Evolutionary conservation across 2,888 invertebrate genomes (phyloP).

Genomic region (Noctua comes): DNA sequence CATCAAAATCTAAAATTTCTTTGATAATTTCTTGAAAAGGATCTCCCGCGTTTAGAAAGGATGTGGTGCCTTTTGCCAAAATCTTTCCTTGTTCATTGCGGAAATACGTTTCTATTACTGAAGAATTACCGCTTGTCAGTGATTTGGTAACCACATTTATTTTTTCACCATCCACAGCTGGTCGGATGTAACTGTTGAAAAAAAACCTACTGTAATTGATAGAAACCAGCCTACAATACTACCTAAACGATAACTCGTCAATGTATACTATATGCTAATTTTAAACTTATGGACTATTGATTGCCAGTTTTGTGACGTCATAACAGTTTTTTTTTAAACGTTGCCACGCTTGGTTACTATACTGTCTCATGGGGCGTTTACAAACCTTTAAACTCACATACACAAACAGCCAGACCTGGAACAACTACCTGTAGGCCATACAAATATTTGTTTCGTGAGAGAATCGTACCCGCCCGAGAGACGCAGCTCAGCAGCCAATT

Average conservation of each 20-base stretch:
- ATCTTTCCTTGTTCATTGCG: constrained; percentile 62
- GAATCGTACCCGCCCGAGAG: too few species aligned
- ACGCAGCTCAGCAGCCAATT: too few species aligned
- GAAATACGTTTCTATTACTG: constrained; percentile 68
- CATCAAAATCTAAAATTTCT: constrained; percentile 57
- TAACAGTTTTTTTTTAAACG: too few species aligned
- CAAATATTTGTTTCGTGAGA: too few species aligned
- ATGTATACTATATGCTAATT: not conserved
- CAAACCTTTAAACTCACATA: too few species aligned
- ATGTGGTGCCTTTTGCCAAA: constrained; percentile 69
- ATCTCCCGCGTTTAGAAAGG: constrained; percentile 62
- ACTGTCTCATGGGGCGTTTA: too few species aligned
- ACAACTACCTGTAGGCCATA: too few species aligned
- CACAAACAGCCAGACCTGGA: too few species aligned
- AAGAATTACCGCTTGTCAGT: constrained; percentile 57
- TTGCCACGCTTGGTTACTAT: too few species aligned
- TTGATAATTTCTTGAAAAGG: constrained; percentile 56
- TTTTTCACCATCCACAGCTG: constrained; percentile 68
- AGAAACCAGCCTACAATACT: not conserved
- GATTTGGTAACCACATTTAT: constrained; percentile 66
- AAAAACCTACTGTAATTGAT: not conserved
- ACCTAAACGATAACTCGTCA: not conserved
- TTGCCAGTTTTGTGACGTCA: not conserved
- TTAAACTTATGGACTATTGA: not conserved
- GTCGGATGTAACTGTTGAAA: constrained; percentile 65